These are phyloP conservation scores for Pongo abelii DNA, from an alignment of 2,113 vertebrate genomes.

Conservation along the genomic window DNA sequence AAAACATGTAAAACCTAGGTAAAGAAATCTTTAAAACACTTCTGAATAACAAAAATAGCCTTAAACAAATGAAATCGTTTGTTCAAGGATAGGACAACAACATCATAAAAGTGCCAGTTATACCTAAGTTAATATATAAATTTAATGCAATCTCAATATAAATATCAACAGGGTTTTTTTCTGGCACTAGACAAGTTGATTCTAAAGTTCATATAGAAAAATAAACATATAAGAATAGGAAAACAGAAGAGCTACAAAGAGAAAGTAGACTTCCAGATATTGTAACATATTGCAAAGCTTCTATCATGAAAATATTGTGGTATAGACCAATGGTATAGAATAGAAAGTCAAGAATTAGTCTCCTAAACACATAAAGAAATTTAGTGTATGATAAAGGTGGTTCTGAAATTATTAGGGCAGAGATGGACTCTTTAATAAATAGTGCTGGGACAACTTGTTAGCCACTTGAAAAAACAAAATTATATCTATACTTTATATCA, in stretches of 20 bases:
- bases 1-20: not conserved
- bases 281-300: not conserved
- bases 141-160: not conserved
- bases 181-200: not conserved
- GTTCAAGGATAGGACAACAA: not conserved
- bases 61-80: not conserved
- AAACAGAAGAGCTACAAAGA: not conserved
- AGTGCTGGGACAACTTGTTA: not conserved
- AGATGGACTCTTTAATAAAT: not conserved
- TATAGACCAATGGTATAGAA: not conserved
- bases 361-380: not conserved
- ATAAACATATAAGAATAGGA: not conserved
- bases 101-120: not conserved
- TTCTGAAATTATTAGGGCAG: not conserved
- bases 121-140: not conserved
- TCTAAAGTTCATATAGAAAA: not conserved
- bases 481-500: not conserved
- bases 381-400: not conserved
- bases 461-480: not conserved
- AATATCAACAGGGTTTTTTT: not conserved
- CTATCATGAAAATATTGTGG: not conserved
- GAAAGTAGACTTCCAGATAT: not conserved
- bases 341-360: not conserved
- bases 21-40: not conserved
- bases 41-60: not conserved